Evolutionary conservation across 2,113 vertebrate genomes (phyloP).

Genomic region (Cisticola juncidis): DNA sequence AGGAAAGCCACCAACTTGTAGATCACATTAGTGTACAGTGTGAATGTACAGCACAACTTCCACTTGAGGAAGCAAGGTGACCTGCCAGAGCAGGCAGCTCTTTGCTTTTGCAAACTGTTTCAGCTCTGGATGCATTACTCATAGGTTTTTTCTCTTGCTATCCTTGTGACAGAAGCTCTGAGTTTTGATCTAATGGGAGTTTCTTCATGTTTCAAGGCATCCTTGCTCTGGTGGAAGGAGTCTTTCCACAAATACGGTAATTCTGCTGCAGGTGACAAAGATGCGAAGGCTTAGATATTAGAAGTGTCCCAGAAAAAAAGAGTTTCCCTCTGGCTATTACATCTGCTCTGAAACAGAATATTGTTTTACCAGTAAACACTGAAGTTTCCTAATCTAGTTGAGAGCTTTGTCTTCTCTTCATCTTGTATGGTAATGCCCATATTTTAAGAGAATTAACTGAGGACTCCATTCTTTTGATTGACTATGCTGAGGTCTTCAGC

Average conservation of each 20-base stretch:
- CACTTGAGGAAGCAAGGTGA: slow-evolving; percentile 8
- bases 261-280: neutral
- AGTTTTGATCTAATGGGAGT: neutral
- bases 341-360: neutral
- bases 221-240: neutral
- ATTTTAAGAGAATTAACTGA: neutral
- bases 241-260: neutral
- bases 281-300: neutral
- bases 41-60: neutral
- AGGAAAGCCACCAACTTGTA: neutral
- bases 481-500: neutral
- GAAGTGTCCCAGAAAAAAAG: neutral
- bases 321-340: neutral
- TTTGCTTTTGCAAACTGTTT: neutral
- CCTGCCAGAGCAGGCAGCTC: neutral
- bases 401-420: neutral
- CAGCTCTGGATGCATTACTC: neutral
- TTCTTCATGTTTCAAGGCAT: neutral
- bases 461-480: neutral
- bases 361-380: neutral
- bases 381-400: neutral
- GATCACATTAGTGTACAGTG: neutral
- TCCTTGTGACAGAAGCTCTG: neutral
- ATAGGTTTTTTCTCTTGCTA: neutral
- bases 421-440: neutral